A percentile compares a stretch with the other conserved stretches of the same genome.
These are phyloP conservation scores for Psittacula cyanocephala DNA, from an alignment of 2,113 vertebrate genomes.

Conservation along the genomic window DNA sequence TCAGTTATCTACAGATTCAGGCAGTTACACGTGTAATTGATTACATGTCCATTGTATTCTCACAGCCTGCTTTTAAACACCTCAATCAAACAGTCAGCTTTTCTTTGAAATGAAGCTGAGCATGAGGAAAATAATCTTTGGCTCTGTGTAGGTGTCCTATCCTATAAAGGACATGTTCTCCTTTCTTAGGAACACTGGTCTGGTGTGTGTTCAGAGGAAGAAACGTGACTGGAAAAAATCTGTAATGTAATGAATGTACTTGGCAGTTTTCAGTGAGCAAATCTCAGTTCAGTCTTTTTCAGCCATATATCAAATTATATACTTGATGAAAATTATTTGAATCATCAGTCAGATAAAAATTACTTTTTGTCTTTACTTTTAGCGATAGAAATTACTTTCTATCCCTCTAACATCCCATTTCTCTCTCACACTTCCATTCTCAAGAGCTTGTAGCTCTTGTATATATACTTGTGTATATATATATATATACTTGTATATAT, in stretches of 20 bases:
- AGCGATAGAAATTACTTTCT: background rate
- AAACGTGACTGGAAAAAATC: background rate
- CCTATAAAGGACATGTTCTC: background rate
- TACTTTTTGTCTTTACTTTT: background rate
- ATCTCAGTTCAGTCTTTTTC: background rate
- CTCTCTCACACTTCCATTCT: background rate
- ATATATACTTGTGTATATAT: too few species aligned
- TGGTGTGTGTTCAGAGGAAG: background rate
- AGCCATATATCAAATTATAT: background rate
- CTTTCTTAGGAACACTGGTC: background rate
- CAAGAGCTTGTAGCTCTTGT: background rate
- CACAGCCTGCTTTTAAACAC: background rate
- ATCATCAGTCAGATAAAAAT: background rate
- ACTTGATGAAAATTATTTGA: background rate
- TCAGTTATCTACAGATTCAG: background rate
- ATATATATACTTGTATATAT: too few species aligned
- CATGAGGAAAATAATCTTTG: background rate
- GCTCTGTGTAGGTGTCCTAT: background rate
- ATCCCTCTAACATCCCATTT: background rate
- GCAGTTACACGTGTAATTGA: background rate
- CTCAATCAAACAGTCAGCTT: background rate
- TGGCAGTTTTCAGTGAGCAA: background rate
- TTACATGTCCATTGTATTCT: background rate
- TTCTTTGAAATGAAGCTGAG: background rate
- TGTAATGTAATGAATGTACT: background rate